A percentile compares a stretch with the other conserved stretches of the same genome.
These are phyloP conservation scores for Adoxophyes honmai DNA, from an alignment of 1,140 invertebrate genomes.

Conservation along the genomic window DNA sequence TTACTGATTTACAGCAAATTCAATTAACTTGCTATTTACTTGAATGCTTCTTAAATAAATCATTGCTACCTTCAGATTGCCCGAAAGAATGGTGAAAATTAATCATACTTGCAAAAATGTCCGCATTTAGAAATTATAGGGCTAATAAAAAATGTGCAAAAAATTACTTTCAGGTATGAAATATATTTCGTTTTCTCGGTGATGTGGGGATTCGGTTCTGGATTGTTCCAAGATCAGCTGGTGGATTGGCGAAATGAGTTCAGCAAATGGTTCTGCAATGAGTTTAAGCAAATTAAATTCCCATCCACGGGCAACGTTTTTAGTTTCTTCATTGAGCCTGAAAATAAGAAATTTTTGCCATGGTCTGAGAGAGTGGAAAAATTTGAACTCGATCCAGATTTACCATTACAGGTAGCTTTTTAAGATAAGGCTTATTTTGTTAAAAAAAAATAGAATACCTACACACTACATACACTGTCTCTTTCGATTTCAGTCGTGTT, in stretches of 20 bases:
- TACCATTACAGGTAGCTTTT: conserved; percentile 86
- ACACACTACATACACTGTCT: conserved; percentile 1
- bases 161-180: conserved; percentile 83
- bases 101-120: not conserved
- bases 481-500: conserved; percentile 59
- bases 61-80: conserved; percentile 89
- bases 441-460: conserved; percentile 11
- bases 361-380: conserved; percentile 89
- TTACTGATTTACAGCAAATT: conserved; percentile 94
- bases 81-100: conserved; percentile 88
- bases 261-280: conserved; percentile 90
- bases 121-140: too few species aligned
- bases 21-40: conserved; percentile 94
- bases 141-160: too few species aligned
- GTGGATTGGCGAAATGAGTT: conserved; percentile 95
- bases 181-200: conserved; percentile 94
- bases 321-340: conserved; percentile 92
- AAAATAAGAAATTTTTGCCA: conserved; percentile 90
- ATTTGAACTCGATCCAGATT: conserved; percentile 91
- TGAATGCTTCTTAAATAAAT: conserved; percentile 89
- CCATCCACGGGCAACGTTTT: conserved; percentile 90
- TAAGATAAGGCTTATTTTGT: not conserved
- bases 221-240: conserved; percentile 92
- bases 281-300: conserved; percentile 95
- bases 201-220: conserved; percentile 96